These are phyloP conservation scores for Frankliniella fusca DNA, from an alignment of 2,888 invertebrate species.

Conservation along the genomic window DNA sequence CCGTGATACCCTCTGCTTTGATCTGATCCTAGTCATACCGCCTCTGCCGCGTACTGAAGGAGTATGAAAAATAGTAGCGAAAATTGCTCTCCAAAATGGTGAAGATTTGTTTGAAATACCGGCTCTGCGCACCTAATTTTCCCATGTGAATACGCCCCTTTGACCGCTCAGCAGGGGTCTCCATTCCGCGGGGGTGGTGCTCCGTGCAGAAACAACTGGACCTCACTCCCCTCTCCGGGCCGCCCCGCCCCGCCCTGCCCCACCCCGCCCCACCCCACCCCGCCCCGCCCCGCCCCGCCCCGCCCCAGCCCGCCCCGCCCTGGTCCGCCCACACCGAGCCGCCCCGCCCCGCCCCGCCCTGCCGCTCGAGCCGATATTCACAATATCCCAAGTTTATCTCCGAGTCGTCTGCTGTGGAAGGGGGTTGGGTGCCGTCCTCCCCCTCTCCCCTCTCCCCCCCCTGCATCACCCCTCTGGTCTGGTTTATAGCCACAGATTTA, in stretches of 20 bases:
- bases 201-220: not conserved
- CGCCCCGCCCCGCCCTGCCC: not conserved
- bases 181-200: not conserved
- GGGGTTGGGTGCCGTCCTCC: not conserved
- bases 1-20: no score
- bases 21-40: no score
- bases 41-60: no score
- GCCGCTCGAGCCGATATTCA: slow-evolving; percentile 14
- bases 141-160: no score
- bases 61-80: no score
- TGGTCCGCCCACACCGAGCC: not conserved
- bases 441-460: not conserved
- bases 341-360: not conserved
- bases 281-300: not conserved
- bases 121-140: no score
- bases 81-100: no score
- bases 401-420: not conserved
- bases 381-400: slow-evolving; percentile 24
- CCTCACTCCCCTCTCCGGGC: not conserved
- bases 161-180: no score
- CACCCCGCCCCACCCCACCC: not conserved
- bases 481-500: slow-evolving; percentile 22
- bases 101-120: no score
- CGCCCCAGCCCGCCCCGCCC: not conserved
- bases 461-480: not conserved